Percentiles rank a stretch among this genome's conserved stretches.
phyloP scores from a whole-genome alignment of 2,888 invertebrate species.

The Acrobasis suavella region DNA sequence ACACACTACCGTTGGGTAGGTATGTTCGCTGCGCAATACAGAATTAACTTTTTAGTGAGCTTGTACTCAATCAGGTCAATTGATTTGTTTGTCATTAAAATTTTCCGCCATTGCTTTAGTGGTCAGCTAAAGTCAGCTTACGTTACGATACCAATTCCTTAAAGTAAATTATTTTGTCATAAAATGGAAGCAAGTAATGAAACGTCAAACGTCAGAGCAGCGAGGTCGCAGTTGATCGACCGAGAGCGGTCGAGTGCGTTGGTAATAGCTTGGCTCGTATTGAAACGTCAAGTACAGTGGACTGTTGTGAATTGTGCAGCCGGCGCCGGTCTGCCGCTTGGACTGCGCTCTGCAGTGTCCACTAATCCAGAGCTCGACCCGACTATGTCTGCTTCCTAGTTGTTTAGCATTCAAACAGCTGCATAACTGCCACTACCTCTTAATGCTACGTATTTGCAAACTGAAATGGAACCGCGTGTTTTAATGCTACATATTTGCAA shows the following conservation, averaged over 20 bases:
- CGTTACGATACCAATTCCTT: background rate
- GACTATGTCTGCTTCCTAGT: constrained; percentile 28
- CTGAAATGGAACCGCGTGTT: constrained; percentile 10
- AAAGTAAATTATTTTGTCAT: constrained; percentile 2
- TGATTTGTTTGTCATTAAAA: constrained; percentile 36
- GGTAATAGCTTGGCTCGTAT: constrained; percentile 53
- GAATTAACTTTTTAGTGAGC: background rate
- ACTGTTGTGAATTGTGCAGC: constrained; percentile 51
- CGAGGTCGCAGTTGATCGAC: constrained; percentile 34
- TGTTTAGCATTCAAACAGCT: constrained; percentile 22
- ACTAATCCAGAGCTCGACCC: constrained; percentile 8
- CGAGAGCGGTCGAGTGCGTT: constrained; percentile 36
- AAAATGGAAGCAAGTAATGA: background rate
- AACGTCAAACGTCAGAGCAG: constrained; percentile 2
- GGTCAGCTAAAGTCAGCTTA: constrained; percentile 19
- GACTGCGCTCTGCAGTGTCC: constrained; percentile 2
- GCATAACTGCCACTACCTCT: background rate
- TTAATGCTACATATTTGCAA: constrained; percentile 12
- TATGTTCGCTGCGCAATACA: background rate
- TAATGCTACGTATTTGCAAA: constrained; percentile 13
- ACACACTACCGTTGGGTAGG: too few species aligned
- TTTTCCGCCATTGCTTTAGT: constrained; percentile 25
- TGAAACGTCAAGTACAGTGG: constrained; percentile 61
- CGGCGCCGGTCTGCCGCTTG: constrained; percentile 27
- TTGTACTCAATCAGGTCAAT: constrained; percentile 35